Conservation (phyloP, 92 coral and sea anemone genomes). For the Bergia sp. region DNA sequence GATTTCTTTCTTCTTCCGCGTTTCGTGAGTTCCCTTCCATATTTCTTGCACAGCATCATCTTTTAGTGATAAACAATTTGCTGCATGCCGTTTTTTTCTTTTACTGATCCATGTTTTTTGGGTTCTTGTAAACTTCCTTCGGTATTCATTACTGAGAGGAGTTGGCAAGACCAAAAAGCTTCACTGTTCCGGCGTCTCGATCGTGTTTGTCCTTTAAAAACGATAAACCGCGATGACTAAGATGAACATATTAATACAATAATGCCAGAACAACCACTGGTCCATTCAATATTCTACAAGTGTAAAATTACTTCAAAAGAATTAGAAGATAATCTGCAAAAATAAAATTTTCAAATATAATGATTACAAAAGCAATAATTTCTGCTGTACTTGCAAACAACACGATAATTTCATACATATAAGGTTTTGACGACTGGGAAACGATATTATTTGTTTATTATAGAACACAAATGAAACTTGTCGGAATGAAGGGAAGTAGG, state of each 20-base stretch:
- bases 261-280: background rate
- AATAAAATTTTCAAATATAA: background rate
- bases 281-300: too few relatives aligned
- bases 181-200: slow-evolving; percentile 98
- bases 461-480: too few relatives aligned
- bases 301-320: too few relatives aligned
- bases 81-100: background rate
- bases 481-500: background rate
- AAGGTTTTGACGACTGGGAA: too few relatives aligned
- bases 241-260: background rate
- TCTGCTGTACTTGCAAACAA: too few relatives aligned
- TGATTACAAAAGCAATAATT: too few relatives aligned
- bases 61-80: background rate
- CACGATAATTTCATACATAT: too few relatives aligned
- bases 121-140: background rate
- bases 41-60: background rate
- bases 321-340: background rate
- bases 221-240: background rate
- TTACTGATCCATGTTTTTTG: background rate
- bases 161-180: slow-evolving; percentile 84
- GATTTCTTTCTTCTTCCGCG: background rate
- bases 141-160: slow-evolving; percentile 35
- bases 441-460: too few relatives aligned
- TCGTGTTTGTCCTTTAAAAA: slow-evolving; percentile 92
- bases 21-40: background rate